Evolutionary conservation across 2,888 invertebrate species (phyloP).

Genomic region (Caenorhabditis sp.): DNA sequence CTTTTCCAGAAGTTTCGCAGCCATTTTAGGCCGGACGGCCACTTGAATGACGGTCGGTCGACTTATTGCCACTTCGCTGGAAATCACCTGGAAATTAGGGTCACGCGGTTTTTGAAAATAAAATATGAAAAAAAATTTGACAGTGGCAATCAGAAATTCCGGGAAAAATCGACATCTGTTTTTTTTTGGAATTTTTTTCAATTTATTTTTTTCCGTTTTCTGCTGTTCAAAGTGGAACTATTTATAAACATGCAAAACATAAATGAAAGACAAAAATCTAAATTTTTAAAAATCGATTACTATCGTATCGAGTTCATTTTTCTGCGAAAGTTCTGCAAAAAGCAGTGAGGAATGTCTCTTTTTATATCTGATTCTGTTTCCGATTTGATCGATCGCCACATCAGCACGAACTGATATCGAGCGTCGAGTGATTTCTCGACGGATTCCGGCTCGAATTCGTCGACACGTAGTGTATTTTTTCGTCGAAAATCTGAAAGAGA

Average conservation of each 20-base stretch:
- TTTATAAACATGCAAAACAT: neutral
- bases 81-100: constrained; percentile 47
- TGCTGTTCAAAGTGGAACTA: no score
- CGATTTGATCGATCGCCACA: neutral
- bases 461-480: constrained; percentile 64
- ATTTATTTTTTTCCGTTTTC: no score
- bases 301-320: no score
- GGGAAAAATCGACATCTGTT: no score
- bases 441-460: constrained; percentile 32
- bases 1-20: constrained; percentile 39
- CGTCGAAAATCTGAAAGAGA: constrained; percentile 66
- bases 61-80: constrained; percentile 47
- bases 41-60: constrained; percentile 45
- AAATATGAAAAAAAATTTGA: no score
- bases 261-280: no score
- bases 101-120: no score
- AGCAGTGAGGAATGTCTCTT: no score
- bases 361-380: constrained; percentile 7
- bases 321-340: no score
- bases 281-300: no score
- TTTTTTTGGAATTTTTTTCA: no score
- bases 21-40: constrained; percentile 39
- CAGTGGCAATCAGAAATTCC: no score
- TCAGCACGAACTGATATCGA: constrained; percentile 59
- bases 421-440: constrained; percentile 28